A percentile compares a stretch with the other conserved stretches of the same genome.
Conservation (phyloP, 2,888 invertebrate genomes). For the Eucera pruinosa region DNA sequence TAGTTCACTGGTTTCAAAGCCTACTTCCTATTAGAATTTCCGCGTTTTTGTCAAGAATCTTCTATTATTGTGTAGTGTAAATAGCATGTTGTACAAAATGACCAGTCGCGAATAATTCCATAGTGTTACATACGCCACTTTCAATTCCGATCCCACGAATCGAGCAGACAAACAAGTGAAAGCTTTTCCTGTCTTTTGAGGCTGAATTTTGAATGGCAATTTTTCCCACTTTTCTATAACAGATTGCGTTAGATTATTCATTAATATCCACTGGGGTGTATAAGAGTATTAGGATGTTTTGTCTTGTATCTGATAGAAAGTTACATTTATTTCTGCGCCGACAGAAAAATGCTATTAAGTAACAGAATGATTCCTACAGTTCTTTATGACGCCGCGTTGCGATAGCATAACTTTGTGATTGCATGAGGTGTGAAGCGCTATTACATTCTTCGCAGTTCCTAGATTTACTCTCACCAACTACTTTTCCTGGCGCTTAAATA, state of each 20-base stretch:
- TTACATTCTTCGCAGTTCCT: not conserved
- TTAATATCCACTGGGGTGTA: not conserved
- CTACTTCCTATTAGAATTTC: slow-evolving; percentile 17
- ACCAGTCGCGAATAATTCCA: slow-evolving; percentile 22
- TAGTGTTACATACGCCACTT: slow-evolving; percentile 9
- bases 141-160: slow-evolving; percentile 29
- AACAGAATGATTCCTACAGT: not conserved
- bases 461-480: not conserved
- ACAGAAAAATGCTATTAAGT: not conserved
- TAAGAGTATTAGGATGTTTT: not conserved
- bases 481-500: not conserved
- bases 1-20: not conserved
- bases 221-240: not conserved
- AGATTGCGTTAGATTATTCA: not conserved
- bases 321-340: not conserved
- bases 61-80: not conserved
- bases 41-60: slow-evolving; percentile 1
- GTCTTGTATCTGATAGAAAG: not conserved
- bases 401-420: not conserved
- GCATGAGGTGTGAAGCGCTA: not conserved
- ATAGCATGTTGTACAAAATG: slow-evolving; percentile 6
- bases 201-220: not conserved
- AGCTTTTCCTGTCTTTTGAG: slow-evolving; percentile 30
- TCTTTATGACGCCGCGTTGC: not conserved
- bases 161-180: not conserved